Evolutionary conservation across 2,797 vertebrate species (phyloP), one percentile per base, ranked within the genome.

Genomic region (Peromyscus nudipes): DNA sequence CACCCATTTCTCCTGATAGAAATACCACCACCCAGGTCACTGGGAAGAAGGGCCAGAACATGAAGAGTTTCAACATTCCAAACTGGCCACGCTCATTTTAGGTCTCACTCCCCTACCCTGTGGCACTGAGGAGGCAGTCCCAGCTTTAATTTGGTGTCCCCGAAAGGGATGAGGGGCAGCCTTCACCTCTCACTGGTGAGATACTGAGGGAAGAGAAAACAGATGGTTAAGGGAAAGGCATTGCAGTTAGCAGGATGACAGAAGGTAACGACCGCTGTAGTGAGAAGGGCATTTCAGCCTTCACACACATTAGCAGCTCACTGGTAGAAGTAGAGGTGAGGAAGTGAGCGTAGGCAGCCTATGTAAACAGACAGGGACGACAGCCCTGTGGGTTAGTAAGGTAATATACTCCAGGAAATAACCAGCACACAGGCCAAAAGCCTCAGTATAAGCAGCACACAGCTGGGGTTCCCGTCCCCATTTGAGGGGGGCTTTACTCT

Each of bases 401-500:
- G 49, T 75, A 69, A 69, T n/a, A 69, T 96, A 88, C 97, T 97
- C 97, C 96, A 95, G 96, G 91, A 85, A 88, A 37, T 29, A 73
- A 96, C 80, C 97, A 97, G 95, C 97, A 97, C 65, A 23, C 89
- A 94, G 96, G 97, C 92, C 92, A 89, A 88, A 96, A 79, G 71
- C 96, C 95, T 91, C 96, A 79, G 3, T 6, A 12, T 1, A 49
- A 88, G 97, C 92, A 98, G 97, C 97, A 97, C 98, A 97, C 98
- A 98, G 97, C 96, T 88, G 96, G 98, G 97, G 93, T 91, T 65
- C 89, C 90, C 92, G 37, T 83, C 57, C 92, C 96, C 62, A 8
- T 0, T 6, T 21, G n/a, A 31, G 25, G 43, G 69, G 89, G 81
- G 92, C 81, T 29, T 57, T 37, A 1, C 23, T 81, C 81, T 71